phyloP scores from a whole-genome alignment of 2,888 invertebrate species.

The Rapana venosa region DNA sequence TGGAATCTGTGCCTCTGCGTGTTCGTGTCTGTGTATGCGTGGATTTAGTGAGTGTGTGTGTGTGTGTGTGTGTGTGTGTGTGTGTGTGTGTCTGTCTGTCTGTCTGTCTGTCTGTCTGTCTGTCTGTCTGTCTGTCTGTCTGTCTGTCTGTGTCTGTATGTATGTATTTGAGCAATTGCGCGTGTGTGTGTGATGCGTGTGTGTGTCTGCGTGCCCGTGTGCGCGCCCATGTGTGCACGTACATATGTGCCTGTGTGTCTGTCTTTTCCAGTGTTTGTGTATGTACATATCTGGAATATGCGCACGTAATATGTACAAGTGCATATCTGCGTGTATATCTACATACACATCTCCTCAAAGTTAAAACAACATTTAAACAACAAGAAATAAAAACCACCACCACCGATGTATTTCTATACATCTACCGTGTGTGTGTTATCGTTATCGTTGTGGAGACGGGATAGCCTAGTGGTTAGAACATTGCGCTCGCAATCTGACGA shows the following conservation, averaged over 20 bases:
- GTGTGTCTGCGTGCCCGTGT: neutral
- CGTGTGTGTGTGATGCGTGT: neutral
- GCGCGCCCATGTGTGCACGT: neutral
- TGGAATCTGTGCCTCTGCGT: too few relatives aligned
- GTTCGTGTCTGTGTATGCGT: too few relatives aligned
- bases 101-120: neutral
- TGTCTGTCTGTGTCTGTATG: neutral
- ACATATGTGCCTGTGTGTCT: neutral
- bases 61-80: neutral
- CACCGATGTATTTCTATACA: too few relatives aligned
- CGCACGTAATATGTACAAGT: too few relatives aligned
- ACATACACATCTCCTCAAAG: too few relatives aligned
- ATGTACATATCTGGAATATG: neutral
- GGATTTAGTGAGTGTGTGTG: slow-evolving; percentile 19
- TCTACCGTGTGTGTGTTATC: too few relatives aligned
- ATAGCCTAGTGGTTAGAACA: too few relatives aligned
- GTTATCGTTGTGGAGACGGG: too few relatives aligned
- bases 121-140: neutral
- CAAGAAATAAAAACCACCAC: too few relatives aligned
- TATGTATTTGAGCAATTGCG: too few relatives aligned
- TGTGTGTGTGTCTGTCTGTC: neutral
- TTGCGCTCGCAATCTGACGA: too few relatives aligned
- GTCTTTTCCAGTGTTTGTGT: neutral
- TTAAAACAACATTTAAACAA: too few relatives aligned
- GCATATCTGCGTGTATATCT: neutral